Evolutionary conservation across 1,140 invertebrate genomes (phyloP).

Genomic region (Riptortus pedestris): DNA sequence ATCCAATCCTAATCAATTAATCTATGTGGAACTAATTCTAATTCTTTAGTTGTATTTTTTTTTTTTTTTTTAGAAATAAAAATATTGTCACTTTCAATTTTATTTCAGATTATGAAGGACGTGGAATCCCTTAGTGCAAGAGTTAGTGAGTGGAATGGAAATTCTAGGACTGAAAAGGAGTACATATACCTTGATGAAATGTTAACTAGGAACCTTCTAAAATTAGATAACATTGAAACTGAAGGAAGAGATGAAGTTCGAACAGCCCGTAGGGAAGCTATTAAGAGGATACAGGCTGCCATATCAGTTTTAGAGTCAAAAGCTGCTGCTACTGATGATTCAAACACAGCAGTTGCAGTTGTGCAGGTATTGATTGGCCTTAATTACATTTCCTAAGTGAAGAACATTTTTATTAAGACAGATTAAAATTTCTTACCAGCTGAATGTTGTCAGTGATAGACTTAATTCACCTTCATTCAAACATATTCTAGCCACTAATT

Average conservation of each 20-base stretch:
- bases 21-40: too few relatives aligned
- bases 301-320: constrained; percentile 70
- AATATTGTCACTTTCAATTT: background rate
- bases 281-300: constrained; percentile 74
- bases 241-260: constrained; percentile 82
- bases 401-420: too few relatives aligned
- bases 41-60: too few relatives aligned
- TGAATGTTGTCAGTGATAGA: too few relatives aligned
- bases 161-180: constrained; percentile 63
- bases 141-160: constrained; percentile 66
- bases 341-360: too few relatives aligned
- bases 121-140: constrained; percentile 63
- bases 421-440: too few relatives aligned
- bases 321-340: too few relatives aligned
- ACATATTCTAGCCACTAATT: too few relatives aligned
- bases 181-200: constrained; percentile 88
- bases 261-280: constrained; percentile 71
- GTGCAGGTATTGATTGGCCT: too few relatives aligned
- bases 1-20: too few relatives aligned
- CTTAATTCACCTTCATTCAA: too few relatives aligned
- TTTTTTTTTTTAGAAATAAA: background rate
- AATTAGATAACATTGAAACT: constrained; percentile 83
- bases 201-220: constrained; percentile 82
- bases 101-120: constrained; percentile 43
- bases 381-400: too few relatives aligned